These are phyloP conservation scores for Popillia japonica DNA, from an alignment of 1,140 invertebrate species.

Conservation along the genomic window DNA sequence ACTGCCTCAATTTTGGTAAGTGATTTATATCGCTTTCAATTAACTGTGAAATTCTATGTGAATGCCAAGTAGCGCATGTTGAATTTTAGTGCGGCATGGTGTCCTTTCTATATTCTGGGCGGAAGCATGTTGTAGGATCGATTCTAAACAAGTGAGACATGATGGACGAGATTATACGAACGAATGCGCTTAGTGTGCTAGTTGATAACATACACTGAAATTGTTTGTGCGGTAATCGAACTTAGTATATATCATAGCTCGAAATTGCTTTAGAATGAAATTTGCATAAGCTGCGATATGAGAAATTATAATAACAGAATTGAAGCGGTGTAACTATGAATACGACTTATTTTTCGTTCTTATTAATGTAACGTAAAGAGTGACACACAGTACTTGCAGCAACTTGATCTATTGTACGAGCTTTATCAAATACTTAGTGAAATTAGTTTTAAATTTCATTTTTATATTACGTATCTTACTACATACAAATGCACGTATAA, in stretches of 20 bases:
- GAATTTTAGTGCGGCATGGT: background rate
- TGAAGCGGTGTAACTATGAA: too few relatives aligned
- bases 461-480: too few relatives aligned
- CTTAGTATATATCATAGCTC: background rate
- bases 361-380: too few relatives aligned
- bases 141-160: conserved; percentile 24
- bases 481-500: too few relatives aligned
- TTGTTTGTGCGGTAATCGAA: background rate
- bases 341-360: too few relatives aligned
- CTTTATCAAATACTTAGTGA: too few relatives aligned
- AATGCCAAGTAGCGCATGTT: conserved; percentile 29
- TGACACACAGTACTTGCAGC: too few relatives aligned
- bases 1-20: background rate
- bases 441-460: too few relatives aligned
- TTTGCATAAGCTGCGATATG: background rate
- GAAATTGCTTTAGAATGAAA: background rate
- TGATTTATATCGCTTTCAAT: conserved; percentile 31
- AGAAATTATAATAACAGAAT: background rate
- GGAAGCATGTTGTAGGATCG: background rate
- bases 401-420: too few relatives aligned
- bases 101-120: background rate
- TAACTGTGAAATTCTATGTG: conserved; percentile 20
- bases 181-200: background rate
- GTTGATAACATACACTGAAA: background rate
- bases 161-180: background rate